Evolutionary conservation across 2,797 vertebrate genomes (phyloP), one percentile per base, ranked within the genome.

Genomic region (Takifugu ocellatus): DNA sequence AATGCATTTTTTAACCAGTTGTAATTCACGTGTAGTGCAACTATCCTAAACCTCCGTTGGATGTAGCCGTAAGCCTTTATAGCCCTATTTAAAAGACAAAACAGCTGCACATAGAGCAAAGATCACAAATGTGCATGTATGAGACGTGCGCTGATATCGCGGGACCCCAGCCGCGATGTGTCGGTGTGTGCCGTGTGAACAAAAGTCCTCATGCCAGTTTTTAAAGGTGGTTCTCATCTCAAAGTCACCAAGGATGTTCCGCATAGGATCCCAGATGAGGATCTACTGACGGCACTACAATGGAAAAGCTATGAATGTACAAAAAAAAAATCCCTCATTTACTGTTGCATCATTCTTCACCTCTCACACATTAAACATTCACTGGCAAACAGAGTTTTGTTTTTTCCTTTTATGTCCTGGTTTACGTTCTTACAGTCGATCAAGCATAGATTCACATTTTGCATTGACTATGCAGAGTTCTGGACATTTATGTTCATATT

Each of bases 291-390:
- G 74, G 65, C 72, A 59, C 80, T 73, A 65, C 51, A 52, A 77
- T 80, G 3, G 10, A 76, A 82, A 48, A 78, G 79, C 79, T 74
- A 85, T 86, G 83, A 84, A 85, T 84, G 81, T 86, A 83, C 76
- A 72, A 39, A 39, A 39, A 39, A 15, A 11, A 36, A 36, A 84
- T 84, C 80, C 72, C 74, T 68, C 68, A 63, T 85, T 72, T 78
- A 83, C 66, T 89, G 64, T 86, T 72, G 79, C 69, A 82, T 75
- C 68, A 81, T 66, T 80, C 72, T 81, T 79, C 67, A 85, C 56
- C 71, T 74, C 57, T 77, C 79, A 76, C 77, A 80, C 72, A 90
- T 87, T 91, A 86, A 87, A 89, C 73, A 72, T 70, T 84, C 85
- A 89, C 84, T 87, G 83, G 82, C 71, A 78, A 87, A 77, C 68